Conservation (phyloP, 2,888 invertebrate species). For the Kryphioiulus occultus region DNA sequence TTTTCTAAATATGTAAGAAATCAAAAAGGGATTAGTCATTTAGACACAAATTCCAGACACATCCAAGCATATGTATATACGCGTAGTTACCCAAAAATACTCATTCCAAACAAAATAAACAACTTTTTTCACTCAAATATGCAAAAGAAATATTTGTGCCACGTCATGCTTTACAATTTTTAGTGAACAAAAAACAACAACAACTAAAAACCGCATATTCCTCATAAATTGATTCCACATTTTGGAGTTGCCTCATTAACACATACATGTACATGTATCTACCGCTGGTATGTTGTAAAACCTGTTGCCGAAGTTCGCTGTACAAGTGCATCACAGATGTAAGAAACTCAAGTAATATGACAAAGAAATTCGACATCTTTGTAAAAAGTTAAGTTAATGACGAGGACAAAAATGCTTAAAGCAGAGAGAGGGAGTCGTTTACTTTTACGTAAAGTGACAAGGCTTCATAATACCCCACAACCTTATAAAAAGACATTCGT, state of each 20-base stretch:
- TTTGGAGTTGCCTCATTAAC: background rate
- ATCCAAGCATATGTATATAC: too few species aligned
- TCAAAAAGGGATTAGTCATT: background rate
- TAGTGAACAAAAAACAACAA: background rate
- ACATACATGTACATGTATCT: too few species aligned
- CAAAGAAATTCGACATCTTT: background rate
- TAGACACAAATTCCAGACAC: background rate
- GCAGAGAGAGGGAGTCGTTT: background rate
- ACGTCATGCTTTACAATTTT: background rate
- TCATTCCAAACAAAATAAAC: background rate
- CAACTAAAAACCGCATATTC: background rate
- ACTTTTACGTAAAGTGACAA: background rate
- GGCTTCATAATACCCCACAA: background rate
- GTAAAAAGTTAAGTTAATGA: background rate
- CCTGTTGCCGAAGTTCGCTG: background rate
- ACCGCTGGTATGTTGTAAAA: background rate
- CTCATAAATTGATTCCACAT: background rate
- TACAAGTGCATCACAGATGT: background rate
- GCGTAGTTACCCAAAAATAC: background rate
- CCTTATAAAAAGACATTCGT: background rate
- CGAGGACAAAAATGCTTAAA: background rate
- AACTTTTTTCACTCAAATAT: background rate
- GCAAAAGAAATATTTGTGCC: background rate
- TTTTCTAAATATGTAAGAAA: constrained; percentile 52
- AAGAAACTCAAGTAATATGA: background rate